Evolutionary conservation across 2,797 vertebrate species (phyloP).

Genomic region (Loriculus beryllinus): DNA sequence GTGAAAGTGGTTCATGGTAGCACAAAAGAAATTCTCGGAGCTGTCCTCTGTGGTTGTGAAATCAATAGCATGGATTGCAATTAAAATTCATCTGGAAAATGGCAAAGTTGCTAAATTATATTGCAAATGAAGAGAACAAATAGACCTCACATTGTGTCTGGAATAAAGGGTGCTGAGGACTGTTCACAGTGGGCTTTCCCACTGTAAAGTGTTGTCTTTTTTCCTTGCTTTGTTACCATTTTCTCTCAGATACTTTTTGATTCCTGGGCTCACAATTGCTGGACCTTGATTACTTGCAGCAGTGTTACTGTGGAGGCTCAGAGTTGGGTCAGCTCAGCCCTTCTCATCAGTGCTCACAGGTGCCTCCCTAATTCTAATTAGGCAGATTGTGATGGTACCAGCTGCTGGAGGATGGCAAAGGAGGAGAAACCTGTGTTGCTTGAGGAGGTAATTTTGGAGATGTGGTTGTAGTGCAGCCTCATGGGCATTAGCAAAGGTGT

Average conservation of each 20-base stretch:
- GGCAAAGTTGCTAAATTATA: background rate
- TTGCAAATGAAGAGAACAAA: background rate
- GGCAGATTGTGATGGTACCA: background rate
- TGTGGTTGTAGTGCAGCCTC: background rate
- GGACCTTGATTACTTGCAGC: background rate
- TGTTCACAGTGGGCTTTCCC: background rate
- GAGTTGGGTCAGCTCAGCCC: background rate
- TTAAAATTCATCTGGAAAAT: background rate
- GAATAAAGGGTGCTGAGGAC: background rate
- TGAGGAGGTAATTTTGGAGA: fast-evolving
- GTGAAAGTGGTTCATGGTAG: background rate
- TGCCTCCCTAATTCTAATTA: background rate
- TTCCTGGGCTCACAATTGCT: background rate
- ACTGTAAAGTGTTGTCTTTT: fast-evolving
- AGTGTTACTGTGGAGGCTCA: background rate
- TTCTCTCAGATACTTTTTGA: background rate
- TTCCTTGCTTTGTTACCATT: background rate
- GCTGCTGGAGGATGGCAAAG: background rate
- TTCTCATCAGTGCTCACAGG: background rate
- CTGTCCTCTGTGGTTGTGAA: background rate
- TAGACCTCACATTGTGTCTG: background rate
- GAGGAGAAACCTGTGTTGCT: background rate
- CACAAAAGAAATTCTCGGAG: background rate
- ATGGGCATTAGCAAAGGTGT: background rate
- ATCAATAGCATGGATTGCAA: background rate